phyloP scores from a whole-genome alignment of 2,888 invertebrate genomes.

The Phrixothrix hirtus region DNA sequence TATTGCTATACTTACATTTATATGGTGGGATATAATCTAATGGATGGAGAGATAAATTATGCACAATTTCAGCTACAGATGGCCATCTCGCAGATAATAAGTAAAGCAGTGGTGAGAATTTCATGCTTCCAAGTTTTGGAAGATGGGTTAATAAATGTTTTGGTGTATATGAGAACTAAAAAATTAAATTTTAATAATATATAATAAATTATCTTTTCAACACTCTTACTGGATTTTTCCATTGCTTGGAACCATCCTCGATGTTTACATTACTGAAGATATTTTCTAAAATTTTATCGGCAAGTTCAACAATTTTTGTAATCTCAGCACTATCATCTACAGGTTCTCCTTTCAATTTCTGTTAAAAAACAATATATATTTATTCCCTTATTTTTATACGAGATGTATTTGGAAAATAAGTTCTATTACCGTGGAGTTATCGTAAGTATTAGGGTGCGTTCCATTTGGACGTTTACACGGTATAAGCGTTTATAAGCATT shows the following conservation, averaged over 20 bases:
- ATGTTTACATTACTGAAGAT: constrained; percentile 56
- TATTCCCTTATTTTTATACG: too few relatives aligned
- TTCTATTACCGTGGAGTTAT: too few relatives aligned
- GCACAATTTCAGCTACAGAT: constrained; percentile 58
- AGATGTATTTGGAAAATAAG: too few relatives aligned
- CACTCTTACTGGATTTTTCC: constrained; percentile 22
- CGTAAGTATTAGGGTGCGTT: too few relatives aligned
- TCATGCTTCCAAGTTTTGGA: constrained; percentile 63
- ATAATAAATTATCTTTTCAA: too few relatives aligned
- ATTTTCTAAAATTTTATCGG: constrained; percentile 48
- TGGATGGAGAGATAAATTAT: constrained; percentile 59
- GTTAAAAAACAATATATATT: too few relatives aligned
- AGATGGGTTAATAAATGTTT: too few relatives aligned
- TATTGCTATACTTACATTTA: constrained; percentile 58
- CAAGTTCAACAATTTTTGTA: constrained; percentile 63
- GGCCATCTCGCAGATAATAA: constrained; percentile 65
- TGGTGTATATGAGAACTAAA: too few relatives aligned
- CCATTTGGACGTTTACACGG: too few relatives aligned
- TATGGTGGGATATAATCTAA: constrained; percentile 67
- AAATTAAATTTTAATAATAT: constrained; percentile 4
- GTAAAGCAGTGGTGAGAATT: constrained; percentile 65
- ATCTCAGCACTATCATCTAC: constrained; percentile 68
- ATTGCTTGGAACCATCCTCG: constrained; percentile 47
- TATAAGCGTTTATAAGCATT: too few relatives aligned
- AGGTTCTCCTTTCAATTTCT: constrained; percentile 63